phyloP scores from a whole-genome alignment of 2,113 vertebrate species.

The Lanius ludovicianus region DNA sequence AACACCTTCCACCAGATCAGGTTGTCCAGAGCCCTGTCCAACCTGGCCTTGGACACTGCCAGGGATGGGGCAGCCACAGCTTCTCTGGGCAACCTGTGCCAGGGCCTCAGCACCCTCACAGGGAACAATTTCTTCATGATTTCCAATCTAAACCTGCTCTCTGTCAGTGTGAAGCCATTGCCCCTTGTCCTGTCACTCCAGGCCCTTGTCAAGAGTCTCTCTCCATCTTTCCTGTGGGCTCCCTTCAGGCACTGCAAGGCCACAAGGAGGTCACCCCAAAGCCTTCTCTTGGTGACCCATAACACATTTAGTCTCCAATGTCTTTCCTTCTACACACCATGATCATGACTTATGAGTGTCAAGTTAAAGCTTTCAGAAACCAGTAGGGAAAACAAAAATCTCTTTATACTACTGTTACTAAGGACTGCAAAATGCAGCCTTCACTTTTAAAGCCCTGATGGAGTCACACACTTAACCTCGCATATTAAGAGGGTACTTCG shows the following conservation, averaged over 20 bases:
- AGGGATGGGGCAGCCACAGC: background rate
- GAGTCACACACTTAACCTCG: background rate
- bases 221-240: background rate
- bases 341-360: accelerated
- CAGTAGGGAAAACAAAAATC: background rate
- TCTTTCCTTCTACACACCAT: background rate
- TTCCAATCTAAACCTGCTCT: background rate
- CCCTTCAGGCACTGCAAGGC: accelerated
- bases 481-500: background rate
- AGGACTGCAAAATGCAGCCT: background rate
- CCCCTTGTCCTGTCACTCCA: background rate
- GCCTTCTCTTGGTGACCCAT: background rate
- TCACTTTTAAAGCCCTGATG: background rate
- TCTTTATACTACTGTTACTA: background rate
- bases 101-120: accelerated
- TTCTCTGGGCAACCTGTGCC: accelerated
- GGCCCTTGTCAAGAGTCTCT: background rate
- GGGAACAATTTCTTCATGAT: accelerated
- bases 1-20: background rate
- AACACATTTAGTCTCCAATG: accelerated
- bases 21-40: accelerated
- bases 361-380: background rate
- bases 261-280: background rate
- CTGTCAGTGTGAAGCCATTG: background rate
- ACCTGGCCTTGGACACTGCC: accelerated